Percentiles rank a stretch among this genome's conserved stretches.
phyloP scores from a whole-genome alignment of 2,113 vertebrate genomes.

The Scatophagus argus region DNA sequence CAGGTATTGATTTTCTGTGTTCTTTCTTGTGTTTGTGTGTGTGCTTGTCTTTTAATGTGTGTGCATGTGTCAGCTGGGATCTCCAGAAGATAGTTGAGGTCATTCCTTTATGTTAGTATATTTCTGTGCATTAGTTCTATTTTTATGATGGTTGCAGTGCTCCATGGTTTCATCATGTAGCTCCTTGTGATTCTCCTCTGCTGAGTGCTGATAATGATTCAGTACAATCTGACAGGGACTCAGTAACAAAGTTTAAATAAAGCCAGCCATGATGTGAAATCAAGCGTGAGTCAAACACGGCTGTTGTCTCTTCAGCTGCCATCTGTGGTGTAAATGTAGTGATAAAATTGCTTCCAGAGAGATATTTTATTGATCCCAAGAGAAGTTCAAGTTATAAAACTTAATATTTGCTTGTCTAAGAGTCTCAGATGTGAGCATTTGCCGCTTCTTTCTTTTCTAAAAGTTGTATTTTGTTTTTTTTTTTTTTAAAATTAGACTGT shows the following conservation, averaged over 20 bases:
- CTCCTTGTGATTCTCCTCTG: neutral
- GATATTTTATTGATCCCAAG: no score
- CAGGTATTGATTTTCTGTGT: conserved; percentile 32
- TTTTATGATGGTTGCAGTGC: neutral
- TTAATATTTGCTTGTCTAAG: no score
- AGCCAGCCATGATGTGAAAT: neutral
- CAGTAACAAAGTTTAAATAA: neutral
- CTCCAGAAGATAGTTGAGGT: neutral
- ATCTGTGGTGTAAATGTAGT: neutral
- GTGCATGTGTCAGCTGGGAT: neutral
- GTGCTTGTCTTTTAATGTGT: neutral
- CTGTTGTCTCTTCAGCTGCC: neutral
- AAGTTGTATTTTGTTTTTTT: no score
- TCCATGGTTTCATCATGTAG: neutral
- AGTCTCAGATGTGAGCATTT: no score
- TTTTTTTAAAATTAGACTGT: no score
- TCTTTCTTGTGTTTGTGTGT: neutral
- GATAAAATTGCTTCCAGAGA: neutral
- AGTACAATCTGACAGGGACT: neutral
- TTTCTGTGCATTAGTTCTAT: neutral
- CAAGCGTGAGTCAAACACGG: no score
- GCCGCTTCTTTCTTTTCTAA: no score
- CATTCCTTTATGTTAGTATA: neutral
- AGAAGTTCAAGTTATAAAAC: no score
- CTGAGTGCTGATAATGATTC: neutral